A percentile compares a stretch with the other conserved stretches of the same genome.
phyloP scores from a whole-genome alignment of 2,888 invertebrate genomes.

The Graphium colonna region DNA sequence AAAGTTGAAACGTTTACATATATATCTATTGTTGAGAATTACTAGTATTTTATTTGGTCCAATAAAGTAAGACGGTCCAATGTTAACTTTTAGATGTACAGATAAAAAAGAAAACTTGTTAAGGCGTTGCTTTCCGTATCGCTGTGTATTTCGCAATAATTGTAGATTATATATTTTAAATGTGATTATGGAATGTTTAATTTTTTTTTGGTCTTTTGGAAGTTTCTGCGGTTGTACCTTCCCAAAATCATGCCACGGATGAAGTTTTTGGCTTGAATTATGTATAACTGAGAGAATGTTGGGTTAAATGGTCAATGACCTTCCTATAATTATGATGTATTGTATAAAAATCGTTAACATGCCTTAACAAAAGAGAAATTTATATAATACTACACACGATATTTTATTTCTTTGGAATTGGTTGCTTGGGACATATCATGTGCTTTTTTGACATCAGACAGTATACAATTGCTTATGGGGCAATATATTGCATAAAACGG shows the following conservation, averaged over 20 bases:
- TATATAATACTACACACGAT: no score
- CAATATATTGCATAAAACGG: background rate
- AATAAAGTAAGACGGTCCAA: conserved; percentile 61
- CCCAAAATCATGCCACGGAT: no score
- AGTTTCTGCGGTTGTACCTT: no score
- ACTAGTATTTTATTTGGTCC: conserved; percentile 73
- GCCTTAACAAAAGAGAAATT: no score
- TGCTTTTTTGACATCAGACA: background rate
- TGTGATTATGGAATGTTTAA: background rate
- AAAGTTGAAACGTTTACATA: conserved; percentile 44
- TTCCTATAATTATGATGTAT: no score
- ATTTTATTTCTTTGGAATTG: no score
- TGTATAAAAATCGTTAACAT: no score
- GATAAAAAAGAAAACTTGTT: conserved; percentile 38
- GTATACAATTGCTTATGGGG: no score
- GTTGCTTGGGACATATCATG: no score
- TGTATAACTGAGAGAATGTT: no score
- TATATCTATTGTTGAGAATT: conserved; percentile 71
- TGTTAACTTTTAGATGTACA: conserved; percentile 60
- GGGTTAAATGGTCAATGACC: no score
- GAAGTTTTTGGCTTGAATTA: no score
- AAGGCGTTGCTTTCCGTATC: conserved; percentile 41
- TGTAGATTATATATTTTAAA: conserved; percentile 5
- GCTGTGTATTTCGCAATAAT: conserved; percentile 6
- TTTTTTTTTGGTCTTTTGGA: background rate